Evolutionary conservation across 2,888 invertebrate genomes (phyloP), one percentile per base, ranked within the genome.

Genomic region (Sinhomidia bicolor): DNA sequence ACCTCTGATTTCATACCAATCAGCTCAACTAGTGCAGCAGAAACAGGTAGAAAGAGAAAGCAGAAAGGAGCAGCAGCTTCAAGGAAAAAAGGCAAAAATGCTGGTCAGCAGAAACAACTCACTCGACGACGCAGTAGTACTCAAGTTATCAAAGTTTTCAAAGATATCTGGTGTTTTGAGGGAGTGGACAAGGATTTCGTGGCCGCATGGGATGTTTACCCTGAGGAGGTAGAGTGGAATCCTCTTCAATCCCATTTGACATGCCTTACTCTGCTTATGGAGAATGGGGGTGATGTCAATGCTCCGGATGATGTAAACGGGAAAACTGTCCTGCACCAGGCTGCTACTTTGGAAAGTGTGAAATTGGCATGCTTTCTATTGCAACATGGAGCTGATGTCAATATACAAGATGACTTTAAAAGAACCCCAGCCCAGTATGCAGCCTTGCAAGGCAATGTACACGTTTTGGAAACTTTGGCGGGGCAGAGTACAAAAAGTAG

Each of bases 121-220:
- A n/a, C 7, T 36, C 71, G 71, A 17, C 36, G 44, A 23, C 71
- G 44, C n/a, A 71, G 44, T 44, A 1, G 23, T 17, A 17, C 47
- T 9, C 17, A 71, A 76, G 9, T 17, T 20, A 36, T n/a, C 12
- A 36, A 68, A 36, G n/a, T 1, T 1, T 23, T 29, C 9, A 78
- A 78, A 23, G 32, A 78, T 32, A 78, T 78, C 20, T 78, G 78
- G 78, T 78, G 78, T 78, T 78, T 57, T 20, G 78, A 57, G 12
- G 78, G 78, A 7, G 36, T 78, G 5, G 36, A 54, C 7, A 80
- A 80, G n/a, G 44, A 80, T 0, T 62, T 60, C n/a, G 1, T 14
- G 9, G 6, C n/a, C 0, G 80, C 41, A 80, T 80, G 44, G 80
- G 62, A 62, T 29, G 26, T 26, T 4, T 36, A 57, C 36, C 36